These are phyloP conservation scores for Aproaerema taeniolella DNA, from an alignment of 2,888 invertebrate genomes.

Conservation along the genomic window DNA sequence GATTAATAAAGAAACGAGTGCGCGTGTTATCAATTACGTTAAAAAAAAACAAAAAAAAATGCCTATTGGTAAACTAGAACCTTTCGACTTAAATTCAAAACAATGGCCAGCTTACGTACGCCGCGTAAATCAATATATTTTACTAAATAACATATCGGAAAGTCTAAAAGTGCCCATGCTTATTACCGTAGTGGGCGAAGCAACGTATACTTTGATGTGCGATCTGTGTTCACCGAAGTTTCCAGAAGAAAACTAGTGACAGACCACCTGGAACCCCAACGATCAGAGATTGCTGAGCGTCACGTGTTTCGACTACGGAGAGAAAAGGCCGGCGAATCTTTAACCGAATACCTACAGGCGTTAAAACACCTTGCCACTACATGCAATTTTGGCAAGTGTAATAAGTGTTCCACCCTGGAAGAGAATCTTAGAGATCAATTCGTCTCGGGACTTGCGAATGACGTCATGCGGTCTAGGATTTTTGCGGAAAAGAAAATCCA, in stretches of 20 bases:
- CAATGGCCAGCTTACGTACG: constrained; percentile 18
- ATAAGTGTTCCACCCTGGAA: no score
- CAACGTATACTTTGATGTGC: constrained; percentile 23
- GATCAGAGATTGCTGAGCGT: no score
- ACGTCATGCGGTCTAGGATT: constrained; percentile 24
- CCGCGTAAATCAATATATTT: constrained; percentile 22
- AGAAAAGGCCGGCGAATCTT: constrained; percentile 9
- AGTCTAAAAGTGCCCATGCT: constrained; percentile 24
- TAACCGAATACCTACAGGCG: constrained; percentile 17
- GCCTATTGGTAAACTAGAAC: constrained; percentile 23
- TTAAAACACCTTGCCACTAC: constrained; percentile 20
- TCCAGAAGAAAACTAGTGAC: constrained; percentile 24
- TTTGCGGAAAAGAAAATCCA: constrained; percentile 25
- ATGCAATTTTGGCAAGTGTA: constrained; percentile 23
- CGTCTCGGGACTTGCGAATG: constrained; percentile 24
- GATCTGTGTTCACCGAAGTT: constrained; percentile 25
- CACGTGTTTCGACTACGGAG: constrained; percentile 16
- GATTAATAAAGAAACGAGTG: no score
- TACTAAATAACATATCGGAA: constrained; percentile 19
- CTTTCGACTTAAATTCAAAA: constrained; percentile 16
- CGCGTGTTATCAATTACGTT: no score
- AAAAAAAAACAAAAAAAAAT: no score
- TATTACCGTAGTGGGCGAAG: constrained; percentile 24
- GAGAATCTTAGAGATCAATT: constrained; percentile 22
- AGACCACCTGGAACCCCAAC: constrained; percentile 21